phyloP scores from a whole-genome alignment of 2,113 vertebrate genomes.

The Plectropomus leopardus region DNA sequence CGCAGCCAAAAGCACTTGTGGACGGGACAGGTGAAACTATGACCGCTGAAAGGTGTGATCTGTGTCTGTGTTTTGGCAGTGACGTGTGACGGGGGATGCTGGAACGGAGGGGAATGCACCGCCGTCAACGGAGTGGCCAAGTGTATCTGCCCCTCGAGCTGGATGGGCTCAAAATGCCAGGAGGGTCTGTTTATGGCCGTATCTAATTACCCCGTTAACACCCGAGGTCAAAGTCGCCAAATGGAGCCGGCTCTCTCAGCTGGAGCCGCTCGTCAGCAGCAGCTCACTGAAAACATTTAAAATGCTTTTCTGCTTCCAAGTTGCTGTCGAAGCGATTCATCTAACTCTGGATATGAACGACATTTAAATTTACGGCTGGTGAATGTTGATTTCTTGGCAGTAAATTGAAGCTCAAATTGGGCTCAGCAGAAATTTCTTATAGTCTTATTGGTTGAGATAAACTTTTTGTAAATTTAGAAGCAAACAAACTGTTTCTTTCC shows the following conservation, averaged over 20 bases:
- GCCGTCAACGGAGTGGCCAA: slow-evolving; percentile 87
- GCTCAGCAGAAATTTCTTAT: background rate
- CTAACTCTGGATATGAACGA: background rate
- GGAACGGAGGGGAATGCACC: slow-evolving; percentile 89
- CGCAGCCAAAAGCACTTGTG: too few species aligned
- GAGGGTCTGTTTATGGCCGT: slow-evolving; percentile 82
- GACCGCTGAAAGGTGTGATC: background rate
- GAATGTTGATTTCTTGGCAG: background rate
- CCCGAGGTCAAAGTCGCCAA: slow-evolving; percentile 42
- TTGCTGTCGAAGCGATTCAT: background rate
- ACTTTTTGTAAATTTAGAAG: background rate
- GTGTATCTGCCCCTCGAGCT: slow-evolving; percentile 89
- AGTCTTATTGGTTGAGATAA: background rate
- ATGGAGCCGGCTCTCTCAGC: slow-evolving; percentile 29
- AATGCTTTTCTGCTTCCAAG: slow-evolving; percentile 11
- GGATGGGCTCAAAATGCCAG: slow-evolving; percentile 90
- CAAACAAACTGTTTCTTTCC: background rate
- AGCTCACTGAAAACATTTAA: background rate
- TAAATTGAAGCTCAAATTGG: background rate
- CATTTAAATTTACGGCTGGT: background rate
- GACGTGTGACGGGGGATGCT: slow-evolving; percentile 89
- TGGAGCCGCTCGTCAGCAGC: slow-evolving; percentile 19
- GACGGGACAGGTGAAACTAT: background rate
- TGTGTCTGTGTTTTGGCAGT: slow-evolving; percentile 76
- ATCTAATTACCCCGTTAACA: slow-evolving; percentile 37